Conservation (phyloP, 2,797 vertebrate species). For the Amniataba percoides region DNA sequence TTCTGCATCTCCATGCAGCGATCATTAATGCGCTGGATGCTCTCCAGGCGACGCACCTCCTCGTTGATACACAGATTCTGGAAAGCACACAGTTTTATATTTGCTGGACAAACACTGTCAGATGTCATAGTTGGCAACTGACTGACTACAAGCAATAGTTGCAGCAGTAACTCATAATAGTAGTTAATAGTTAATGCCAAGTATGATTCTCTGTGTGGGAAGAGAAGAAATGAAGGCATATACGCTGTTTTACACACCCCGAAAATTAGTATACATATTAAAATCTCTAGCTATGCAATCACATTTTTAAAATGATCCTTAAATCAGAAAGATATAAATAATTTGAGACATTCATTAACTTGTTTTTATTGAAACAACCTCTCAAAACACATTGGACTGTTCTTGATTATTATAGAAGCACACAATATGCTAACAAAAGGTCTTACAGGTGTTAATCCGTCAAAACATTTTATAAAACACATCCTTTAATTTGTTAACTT, state of each 20-base stretch:
- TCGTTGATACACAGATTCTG: slow-evolving; percentile 96
- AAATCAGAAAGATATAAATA: background rate
- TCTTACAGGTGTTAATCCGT: background rate
- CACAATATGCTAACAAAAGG: background rate
- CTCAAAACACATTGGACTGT: background rate
- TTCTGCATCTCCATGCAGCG: slow-evolving; percentile 97
- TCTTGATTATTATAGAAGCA: background rate
- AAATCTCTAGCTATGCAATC: no score
- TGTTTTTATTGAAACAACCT: background rate
- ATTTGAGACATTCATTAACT: background rate
- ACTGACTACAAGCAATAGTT: background rate
- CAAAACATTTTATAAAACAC: background rate
- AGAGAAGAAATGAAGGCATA: background rate
- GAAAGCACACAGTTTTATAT: slow-evolving; percentile 15
- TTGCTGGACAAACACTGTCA: background rate
- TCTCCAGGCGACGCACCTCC: slow-evolving; percentile 88
- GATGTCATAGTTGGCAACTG: background rate
- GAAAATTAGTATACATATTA: background rate
- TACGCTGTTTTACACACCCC: background rate
- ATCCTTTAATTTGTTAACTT: background rate
- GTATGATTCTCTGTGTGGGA: background rate
- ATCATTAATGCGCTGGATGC: slow-evolving; percentile 93
- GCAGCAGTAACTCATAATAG: no score
- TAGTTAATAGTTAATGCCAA: background rate
- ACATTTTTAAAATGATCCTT: background rate